These are phyloP conservation scores for Torymus tubicola DNA, from an alignment of 2,888 invertebrate genomes.

Conservation along the genomic window DNA sequence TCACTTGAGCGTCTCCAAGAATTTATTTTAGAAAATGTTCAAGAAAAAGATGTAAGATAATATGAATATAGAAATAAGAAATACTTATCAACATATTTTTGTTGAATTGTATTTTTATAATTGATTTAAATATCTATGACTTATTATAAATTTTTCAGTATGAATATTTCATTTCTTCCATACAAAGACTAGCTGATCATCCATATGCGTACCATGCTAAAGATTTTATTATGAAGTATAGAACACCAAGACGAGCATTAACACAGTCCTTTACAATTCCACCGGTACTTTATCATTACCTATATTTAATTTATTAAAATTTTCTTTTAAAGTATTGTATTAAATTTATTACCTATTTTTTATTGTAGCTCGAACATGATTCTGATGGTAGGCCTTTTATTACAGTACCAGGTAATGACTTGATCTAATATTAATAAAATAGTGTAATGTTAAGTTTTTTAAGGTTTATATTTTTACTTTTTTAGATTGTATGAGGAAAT, in stretches of 20 bases:
- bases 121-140: too few species aligned
- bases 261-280: slow-evolving; percentile 81
- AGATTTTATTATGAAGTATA: slow-evolving; percentile 86
- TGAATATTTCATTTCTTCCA: slow-evolving; percentile 83
- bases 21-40: slow-evolving; percentile 82
- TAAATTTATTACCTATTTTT: slow-evolving; percentile 35
- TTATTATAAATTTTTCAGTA: slow-evolving; percentile 77
- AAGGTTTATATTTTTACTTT: neutral
- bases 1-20: slow-evolving; percentile 82
- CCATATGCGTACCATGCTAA: slow-evolving; percentile 84
- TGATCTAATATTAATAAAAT: neutral
- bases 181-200: slow-evolving; percentile 84
- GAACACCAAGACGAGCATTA: slow-evolving; percentile 80
- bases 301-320: neutral
- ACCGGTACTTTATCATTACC: slow-evolving; percentile 71
- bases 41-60: too few species aligned
- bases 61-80: slow-evolving; percentile 79
- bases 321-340: neutral
- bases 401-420: slow-evolving; percentile 61
- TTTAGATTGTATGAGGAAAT: slow-evolving; percentile 84
- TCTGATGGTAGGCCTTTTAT: slow-evolving; percentile 84
- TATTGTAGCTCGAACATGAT: slow-evolving; percentile 81
- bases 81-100: slow-evolving; percentile 20
- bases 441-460: neutral
- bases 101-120: neutral